Evolutionary conservation across 1,140 invertebrate genomes (phyloP).

Genomic region (Orussus abietinus): DNA sequence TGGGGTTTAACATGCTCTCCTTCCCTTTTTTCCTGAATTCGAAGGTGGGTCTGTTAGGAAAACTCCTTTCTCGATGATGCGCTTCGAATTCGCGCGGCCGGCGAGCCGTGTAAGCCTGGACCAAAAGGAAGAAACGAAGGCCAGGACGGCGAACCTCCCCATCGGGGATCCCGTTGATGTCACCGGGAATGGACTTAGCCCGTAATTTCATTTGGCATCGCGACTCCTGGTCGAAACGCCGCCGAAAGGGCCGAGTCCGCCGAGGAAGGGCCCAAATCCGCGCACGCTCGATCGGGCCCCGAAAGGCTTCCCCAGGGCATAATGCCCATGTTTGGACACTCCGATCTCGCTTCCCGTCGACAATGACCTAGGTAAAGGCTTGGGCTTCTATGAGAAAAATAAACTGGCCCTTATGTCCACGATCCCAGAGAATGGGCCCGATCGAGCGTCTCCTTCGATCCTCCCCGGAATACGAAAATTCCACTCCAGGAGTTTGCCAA

Average conservation of each 20-base stretch:
- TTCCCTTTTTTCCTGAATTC: background rate
- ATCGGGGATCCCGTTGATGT: slow-evolving; percentile 17
- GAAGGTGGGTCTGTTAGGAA: background rate
- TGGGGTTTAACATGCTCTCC: background rate
- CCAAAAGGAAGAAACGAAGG: slow-evolving; percentile 11
- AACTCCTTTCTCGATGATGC: slow-evolving; percentile 1
- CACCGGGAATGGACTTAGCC: slow-evolving; percentile 9
- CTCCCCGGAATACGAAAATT: background rate
- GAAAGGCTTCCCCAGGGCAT: slow-evolving; percentile 11
- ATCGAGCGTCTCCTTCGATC: slow-evolving; percentile 10
- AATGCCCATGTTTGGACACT: slow-evolving; percentile 33
- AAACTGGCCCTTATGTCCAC: slow-evolving; percentile 26
- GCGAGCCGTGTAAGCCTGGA: background rate
- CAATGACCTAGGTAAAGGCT: slow-evolving; percentile 23
- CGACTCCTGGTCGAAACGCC: background rate
- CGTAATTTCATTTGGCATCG: slow-evolving; percentile 5
- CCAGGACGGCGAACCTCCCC: slow-evolving; percentile 2
- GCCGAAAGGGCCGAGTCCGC: background rate
- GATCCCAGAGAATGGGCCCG: slow-evolving; percentile 18
- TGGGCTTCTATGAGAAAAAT: slow-evolving; percentile 17
- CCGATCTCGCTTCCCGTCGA: background rate
- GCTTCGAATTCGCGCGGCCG: background rate
- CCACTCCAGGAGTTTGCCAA: slow-evolving; percentile 19
- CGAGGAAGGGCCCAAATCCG: slow-evolving; percentile 9
- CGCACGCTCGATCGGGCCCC: slow-evolving; percentile 19